These are phyloP conservation scores for Ophioderma brevispina DNA, from an alignment of 35 echinoderm and acorn worm species.

Conservation along the genomic window DNA sequence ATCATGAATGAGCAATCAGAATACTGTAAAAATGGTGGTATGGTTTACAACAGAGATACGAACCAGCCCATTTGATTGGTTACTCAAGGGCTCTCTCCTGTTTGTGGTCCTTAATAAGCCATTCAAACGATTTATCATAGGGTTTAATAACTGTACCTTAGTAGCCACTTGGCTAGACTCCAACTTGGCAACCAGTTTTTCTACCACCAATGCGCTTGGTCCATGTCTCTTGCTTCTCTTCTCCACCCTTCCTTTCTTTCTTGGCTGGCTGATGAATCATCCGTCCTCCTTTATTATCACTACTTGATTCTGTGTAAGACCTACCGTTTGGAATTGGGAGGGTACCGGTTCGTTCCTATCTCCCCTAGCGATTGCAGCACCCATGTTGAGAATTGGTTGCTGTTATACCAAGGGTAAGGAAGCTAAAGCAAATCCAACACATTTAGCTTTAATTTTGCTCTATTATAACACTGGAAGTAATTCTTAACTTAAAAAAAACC, in stretches of 20 bases:
- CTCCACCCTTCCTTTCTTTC: constrained; percentile 37
- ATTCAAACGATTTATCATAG: no score
- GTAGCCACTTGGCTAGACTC: constrained; percentile 35
- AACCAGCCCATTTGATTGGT: no score
- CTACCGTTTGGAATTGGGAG: constrained; percentile 74
- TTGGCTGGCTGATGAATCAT: constrained; percentile 41
- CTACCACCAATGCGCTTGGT: constrained; percentile 67
- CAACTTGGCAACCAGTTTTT: constrained; percentile 76
- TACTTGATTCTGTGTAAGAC: constrained; percentile 17
- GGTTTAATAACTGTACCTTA: constrained; percentile 43
- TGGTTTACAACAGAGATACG: no score
- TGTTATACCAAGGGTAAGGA: constrained; percentile 41
- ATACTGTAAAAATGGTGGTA: no score
- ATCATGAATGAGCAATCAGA: no score
- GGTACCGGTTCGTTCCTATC: constrained; percentile 69
- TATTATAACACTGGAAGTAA: no score
- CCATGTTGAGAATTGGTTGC: constrained; percentile 51
- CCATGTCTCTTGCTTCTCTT: constrained; percentile 47
- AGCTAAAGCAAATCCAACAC: no score
- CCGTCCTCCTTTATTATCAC: constrained; percentile 19
- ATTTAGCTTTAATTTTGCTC: no score
- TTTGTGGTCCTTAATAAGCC: no score
- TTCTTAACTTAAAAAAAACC: no score
- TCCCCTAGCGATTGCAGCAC: constrained; percentile 81
- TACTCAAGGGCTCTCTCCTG: no score